A percentile compares a stretch with the other conserved stretches of the same genome.
Conservation (phyloP, 2,888 invertebrate genomes). For the Trachelus iudaicus region DNA sequence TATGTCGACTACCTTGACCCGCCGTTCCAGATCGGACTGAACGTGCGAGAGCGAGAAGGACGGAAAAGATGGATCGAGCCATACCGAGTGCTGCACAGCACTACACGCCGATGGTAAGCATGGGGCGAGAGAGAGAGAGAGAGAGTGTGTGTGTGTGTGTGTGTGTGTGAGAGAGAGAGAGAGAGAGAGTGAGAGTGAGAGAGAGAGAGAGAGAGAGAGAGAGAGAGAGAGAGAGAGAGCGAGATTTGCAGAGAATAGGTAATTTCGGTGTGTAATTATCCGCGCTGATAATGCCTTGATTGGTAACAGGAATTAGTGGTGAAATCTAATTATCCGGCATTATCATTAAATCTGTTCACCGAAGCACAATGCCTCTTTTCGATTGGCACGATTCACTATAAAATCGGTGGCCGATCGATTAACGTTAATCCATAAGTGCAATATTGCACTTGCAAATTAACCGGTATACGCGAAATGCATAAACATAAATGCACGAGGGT, state of each 20-base stretch:
- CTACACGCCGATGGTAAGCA: neutral
- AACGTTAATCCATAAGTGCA: neutral
- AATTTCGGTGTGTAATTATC: conserved; percentile 57
- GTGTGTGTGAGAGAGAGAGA: conserved; percentile 10
- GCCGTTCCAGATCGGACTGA: neutral
- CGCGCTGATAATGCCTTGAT: conserved; percentile 51
- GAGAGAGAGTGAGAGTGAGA: conserved; percentile 27
- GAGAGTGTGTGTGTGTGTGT: too few relatives aligned
- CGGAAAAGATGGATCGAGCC: neutral
- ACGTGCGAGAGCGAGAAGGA: neutral
- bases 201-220: conserved; percentile 15
- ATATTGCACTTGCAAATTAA: neutral
- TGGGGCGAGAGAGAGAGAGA: neutral
- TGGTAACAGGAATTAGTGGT: conserved; percentile 56
- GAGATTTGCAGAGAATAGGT: conserved; percentile 48
- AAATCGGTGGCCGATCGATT: neutral
- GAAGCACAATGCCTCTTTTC: conserved; percentile 37
- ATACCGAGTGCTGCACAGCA: neutral
- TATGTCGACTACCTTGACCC: neutral
- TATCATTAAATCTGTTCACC: conserved; percentile 58
- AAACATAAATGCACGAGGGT: neutral
- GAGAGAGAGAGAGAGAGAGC: conserved; percentile 26
- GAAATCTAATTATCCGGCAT: conserved; percentile 56
- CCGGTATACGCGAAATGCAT: neutral
- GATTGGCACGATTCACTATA: neutral